Base-by-base conservation (phyloP, 2,797 vertebrate species). In the Lepus oiostolus region DNA sequence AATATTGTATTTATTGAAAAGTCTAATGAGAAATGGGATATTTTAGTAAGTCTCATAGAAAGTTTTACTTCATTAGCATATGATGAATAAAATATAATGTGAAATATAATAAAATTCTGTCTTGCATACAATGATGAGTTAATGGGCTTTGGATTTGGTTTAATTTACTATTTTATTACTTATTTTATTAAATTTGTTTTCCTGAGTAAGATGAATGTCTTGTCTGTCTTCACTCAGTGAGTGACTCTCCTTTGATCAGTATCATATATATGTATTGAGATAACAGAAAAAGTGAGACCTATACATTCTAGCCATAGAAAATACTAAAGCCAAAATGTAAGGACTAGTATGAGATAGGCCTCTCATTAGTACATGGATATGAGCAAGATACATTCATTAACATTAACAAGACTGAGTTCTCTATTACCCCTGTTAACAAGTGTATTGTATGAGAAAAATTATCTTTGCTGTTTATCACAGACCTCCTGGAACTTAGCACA, bases 381-480 rank as follows among this genome's bases (percentile, higher is more conserved):
- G 50, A 84, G 1, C 21, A 92, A 3, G 16, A 71, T 50, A 35
- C 87, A 11, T 58, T 90, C 11, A 72, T n/a, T 90, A n/a, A 22
- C 9, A 32, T 42, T 30, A 81, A 42, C 2, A 30, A 52, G 71
- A 6, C 42, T 88, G 35, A 47, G 30, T 91, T 92, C 74, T 76
- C 93, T 84, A 70, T 38, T 60, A 94, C 21, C 19, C 4, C 1
- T 76, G 30, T 68, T 80, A 96, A 65, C 52, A 74, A 76, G 16
- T 11, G 65, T 77, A 72, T 92, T 96, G 77, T 88, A 76, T 32
- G 47, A 62, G 32, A 90, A 71, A 70, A 14, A n/a, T 58, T 83
- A 88, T 52, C 1, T 93, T 68, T 35, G 5, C 65, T 67, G 21
- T 76, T 6, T 91, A 79, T 88, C 75, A 84, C 22, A 88, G 63